Conservation (phyloP, 2,113 vertebrate species). For the Oreotragus oreotragus region DNA sequence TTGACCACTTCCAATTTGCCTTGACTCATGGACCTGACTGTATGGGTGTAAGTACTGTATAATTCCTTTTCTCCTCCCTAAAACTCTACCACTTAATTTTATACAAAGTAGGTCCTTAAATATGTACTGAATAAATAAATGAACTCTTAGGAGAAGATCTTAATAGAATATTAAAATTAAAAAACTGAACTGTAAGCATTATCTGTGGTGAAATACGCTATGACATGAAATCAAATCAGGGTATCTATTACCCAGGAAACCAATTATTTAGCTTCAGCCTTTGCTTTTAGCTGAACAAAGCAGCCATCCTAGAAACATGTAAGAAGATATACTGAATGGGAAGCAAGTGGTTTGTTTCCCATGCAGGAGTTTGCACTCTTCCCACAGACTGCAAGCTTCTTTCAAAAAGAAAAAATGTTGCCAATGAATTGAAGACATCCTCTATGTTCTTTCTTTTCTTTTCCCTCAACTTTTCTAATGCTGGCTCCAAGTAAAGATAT, state of each 20-base stretch:
- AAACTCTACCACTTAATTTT: not conserved
- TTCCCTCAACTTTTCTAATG: not conserved
- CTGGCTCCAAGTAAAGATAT: not conserved
- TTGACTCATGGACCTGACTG: too few species aligned
- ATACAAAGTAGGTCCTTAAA: not conserved
- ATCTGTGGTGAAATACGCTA: not conserved
- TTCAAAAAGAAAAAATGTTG: not conserved
- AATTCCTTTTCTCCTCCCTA: not conserved
- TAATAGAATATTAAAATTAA: not conserved
- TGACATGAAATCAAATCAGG: not conserved
- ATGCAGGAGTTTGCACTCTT: not conserved
- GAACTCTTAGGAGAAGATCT: not conserved
- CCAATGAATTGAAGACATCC: not conserved
- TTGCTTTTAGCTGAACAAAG: not conserved
- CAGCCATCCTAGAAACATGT: not conserved
- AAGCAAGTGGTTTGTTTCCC: not conserved
- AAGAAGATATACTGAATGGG: not conserved
- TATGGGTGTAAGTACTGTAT: not conserved
- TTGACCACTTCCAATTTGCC: too few species aligned
- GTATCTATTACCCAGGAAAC: not conserved
- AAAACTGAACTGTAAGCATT: not conserved
- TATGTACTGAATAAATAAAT: not conserved
- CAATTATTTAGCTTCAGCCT: not conserved
- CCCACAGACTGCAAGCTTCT: not conserved
- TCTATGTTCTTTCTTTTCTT: not conserved